These are phyloP conservation scores for Ecliptopera silaceata DNA, from an alignment of 2,888 invertebrate genomes.

Conservation along the genomic window DNA sequence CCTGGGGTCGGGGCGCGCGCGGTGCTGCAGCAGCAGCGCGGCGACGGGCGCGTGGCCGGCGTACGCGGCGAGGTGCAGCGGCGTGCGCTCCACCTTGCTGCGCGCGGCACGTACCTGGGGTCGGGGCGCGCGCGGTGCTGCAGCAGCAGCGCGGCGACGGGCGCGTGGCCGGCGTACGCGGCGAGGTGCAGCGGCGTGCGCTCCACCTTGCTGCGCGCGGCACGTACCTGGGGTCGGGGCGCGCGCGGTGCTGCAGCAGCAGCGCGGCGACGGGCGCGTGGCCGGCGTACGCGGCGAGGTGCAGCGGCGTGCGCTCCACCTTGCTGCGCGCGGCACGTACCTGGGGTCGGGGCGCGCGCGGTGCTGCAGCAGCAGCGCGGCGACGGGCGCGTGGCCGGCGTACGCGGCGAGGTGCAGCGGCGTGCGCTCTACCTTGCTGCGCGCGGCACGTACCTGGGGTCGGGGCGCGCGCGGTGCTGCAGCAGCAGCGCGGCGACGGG, in stretches of 20 bases:
- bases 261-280: conserved; percentile 84
- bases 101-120: no score
- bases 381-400: conserved; percentile 91
- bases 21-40: conserved; percentile 86
- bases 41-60: conserved; percentile 86
- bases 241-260: conserved; percentile 88
- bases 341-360: conserved; percentile 53
- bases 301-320: conserved; percentile 96
- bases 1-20: conserved; percentile 90
- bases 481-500: conserved; percentile 89
- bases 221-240: conserved; percentile 68
- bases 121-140: conserved; percentile 88
- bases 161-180: conserved; percentile 89
- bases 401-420: conserved; percentile 95
- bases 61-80: conserved; percentile 97
- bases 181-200: conserved; percentile 98
- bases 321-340: conserved; percentile 74
- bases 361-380: conserved; percentile 85
- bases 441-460: conserved; percentile 65
- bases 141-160: conserved; percentile 85
- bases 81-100: no score
- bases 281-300: conserved; percentile 95
- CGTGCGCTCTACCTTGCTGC: conserved; percentile 93
- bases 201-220: no score
- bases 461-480: conserved; percentile 54